Evolutionary conservation across 2,797 vertebrate species (phyloP).

Genomic region (Sebastes alutus): DNA sequence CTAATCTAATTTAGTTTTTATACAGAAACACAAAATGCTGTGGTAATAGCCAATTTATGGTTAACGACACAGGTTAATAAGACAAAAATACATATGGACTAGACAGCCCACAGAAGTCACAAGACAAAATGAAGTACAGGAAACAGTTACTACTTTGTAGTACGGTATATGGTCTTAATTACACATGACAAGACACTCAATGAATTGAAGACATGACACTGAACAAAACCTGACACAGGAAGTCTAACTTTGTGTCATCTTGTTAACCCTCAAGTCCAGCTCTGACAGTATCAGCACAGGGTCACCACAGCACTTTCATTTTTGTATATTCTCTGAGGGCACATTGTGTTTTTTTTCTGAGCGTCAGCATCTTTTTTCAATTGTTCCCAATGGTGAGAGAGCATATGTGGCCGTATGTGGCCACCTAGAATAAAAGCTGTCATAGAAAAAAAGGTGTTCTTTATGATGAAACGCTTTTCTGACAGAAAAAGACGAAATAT

Average conservation of each 20-base stretch:
- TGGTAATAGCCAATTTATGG: neutral
- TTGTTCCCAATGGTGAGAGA: too few species aligned
- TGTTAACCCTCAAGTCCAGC: neutral
- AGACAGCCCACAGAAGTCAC: neutral
- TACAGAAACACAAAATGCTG: neutral
- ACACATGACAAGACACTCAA: neutral
- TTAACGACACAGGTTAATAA: neutral
- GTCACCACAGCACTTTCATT: neutral
- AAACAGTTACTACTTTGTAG: neutral
- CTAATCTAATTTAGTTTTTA: neutral
- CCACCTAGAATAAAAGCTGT: too few species aligned
- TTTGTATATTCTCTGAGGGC: neutral
- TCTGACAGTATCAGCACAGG: neutral
- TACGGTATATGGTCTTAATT: conserved; percentile 16
- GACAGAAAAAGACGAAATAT: too few species aligned
- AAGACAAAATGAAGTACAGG: neutral
- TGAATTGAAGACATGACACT: neutral
- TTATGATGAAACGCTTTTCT: too few species aligned
- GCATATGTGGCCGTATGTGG: too few species aligned
- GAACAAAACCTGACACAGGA: neutral
- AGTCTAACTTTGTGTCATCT: neutral
- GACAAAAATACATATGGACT: neutral
- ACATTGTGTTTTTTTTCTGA: too few species aligned
- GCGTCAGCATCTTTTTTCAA: too few species aligned
- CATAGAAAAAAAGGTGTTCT: too few species aligned